A percentile compares a stretch with the other conserved stretches of the same genome.
phyloP scores from a whole-genome alignment of 2,888 invertebrate genomes.

The Drosophila algonquin region DNA sequence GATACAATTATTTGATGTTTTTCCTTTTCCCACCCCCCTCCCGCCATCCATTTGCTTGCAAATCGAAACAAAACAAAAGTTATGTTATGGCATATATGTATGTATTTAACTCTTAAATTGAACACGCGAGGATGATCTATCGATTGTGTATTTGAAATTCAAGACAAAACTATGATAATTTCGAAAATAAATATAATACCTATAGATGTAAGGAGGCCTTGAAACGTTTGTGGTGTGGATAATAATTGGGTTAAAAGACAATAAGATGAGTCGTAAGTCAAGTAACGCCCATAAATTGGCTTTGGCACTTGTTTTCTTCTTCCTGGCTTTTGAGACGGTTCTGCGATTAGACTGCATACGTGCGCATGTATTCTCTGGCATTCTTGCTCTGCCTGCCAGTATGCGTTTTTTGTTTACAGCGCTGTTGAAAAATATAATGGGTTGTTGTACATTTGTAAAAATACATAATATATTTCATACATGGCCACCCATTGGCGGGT shows the following conservation, averaged over 20 bases:
- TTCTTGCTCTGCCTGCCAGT: no score
- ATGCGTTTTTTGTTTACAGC: no score
- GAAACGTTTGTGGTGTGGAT: not conserved
- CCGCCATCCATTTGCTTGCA: conserved; percentile 20
- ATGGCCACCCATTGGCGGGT: no score
- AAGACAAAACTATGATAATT: conserved; percentile 53
- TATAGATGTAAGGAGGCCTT: conserved; percentile 48
- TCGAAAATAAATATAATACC: conserved; percentile 67
- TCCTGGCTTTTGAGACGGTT: no score
- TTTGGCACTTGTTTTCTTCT: no score
- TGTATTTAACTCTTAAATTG: conserved; percentile 11
- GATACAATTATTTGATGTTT: conserved; percentile 30
- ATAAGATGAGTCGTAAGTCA: no score
- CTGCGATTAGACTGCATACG: no score
- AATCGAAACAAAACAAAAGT: conserved; percentile 7
- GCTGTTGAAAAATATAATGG: no score
- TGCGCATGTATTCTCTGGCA: no score
- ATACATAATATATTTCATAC: no score
- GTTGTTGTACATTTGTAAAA: no score
- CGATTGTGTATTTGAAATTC: conserved; percentile 55
- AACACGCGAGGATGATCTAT: conserved; percentile 12
- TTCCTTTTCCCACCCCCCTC: not conserved
- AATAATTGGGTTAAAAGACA: not conserved
- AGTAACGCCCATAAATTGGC: no score
- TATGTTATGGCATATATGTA: conserved; percentile 25